Percentiles rank a stretch among this genome's conserved stretches.
Conservation (phyloP, 2,113 vertebrate genomes). For the Trematocara unimaculatum region DNA sequence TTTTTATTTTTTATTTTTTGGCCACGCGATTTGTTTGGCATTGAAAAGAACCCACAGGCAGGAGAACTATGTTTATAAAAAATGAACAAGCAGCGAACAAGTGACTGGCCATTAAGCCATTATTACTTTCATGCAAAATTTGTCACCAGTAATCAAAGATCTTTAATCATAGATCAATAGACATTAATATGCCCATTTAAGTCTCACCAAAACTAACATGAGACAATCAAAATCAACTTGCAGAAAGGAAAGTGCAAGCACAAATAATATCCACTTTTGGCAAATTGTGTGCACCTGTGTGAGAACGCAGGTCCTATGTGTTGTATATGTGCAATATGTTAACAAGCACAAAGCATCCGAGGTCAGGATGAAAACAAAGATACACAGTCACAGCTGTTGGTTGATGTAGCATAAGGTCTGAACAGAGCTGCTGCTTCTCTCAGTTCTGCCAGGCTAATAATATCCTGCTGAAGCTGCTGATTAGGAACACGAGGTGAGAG, state of each 20-base stretch:
- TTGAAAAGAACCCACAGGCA: not conserved
- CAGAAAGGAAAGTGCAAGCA: not conserved
- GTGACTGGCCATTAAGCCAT: not conserved
- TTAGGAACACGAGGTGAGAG: constrained; percentile 57
- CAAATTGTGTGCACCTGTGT: not conserved
- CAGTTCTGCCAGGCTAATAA: constrained; percentile 43
- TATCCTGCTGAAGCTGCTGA: constrained; percentile 30
- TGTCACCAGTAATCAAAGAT: not conserved
- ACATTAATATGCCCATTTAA: not conserved
- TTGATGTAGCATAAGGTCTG: constrained; percentile 20
- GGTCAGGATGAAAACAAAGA: constrained; percentile 32
- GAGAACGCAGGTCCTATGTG: not conserved
- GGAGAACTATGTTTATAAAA: not conserved
- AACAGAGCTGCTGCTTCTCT: constrained; percentile 4
- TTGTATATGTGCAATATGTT: not conserved
- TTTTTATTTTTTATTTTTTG: not conserved
- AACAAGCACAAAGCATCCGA: not conserved
- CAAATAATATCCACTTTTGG: not conserved
- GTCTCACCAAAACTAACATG: not conserved
- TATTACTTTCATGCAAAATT: not conserved
- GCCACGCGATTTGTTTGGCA: not conserved
- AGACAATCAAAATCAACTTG: not conserved
- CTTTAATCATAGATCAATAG: not conserved
- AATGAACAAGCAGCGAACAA: not conserved
- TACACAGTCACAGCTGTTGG: constrained; percentile 25